phyloP scores from a whole-genome alignment of 2,113 vertebrate species.

The Mandrillus leucophaeus region DNA sequence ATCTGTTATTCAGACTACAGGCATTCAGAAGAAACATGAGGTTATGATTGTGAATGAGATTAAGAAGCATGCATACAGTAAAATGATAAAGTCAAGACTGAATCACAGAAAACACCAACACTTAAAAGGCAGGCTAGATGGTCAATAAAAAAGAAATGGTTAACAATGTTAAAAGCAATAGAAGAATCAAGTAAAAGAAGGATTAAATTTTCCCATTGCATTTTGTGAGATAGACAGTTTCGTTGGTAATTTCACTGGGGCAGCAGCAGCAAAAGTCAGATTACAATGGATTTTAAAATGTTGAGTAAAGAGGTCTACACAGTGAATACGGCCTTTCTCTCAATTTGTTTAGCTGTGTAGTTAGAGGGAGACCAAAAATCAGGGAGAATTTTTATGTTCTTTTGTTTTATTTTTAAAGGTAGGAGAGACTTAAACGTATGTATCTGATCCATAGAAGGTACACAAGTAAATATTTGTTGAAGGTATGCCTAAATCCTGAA shows the following conservation, averaged over 20 bases:
- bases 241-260: neutral
- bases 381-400: neutral
- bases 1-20: neutral
- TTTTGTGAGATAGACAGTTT: neutral
- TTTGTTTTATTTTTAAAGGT: neutral
- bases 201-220: neutral
- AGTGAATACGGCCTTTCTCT: neutral
- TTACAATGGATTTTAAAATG: neutral
- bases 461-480: neutral
- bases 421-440: neutral
- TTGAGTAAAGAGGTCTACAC: neutral
- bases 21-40: neutral
- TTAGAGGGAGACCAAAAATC: neutral
- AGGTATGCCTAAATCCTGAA: neutral
- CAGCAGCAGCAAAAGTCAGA: neutral
- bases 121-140: neutral
- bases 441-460: neutral
- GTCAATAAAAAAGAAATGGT: neutral
- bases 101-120: neutral
- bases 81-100: neutral
- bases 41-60: neutral
- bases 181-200: neutral
- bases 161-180: neutral
- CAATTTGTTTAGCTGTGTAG: neutral
- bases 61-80: neutral